Base-by-base conservation (phyloP, 2,888 invertebrate genomes). In the Choristoneura rosaceana region DNA sequence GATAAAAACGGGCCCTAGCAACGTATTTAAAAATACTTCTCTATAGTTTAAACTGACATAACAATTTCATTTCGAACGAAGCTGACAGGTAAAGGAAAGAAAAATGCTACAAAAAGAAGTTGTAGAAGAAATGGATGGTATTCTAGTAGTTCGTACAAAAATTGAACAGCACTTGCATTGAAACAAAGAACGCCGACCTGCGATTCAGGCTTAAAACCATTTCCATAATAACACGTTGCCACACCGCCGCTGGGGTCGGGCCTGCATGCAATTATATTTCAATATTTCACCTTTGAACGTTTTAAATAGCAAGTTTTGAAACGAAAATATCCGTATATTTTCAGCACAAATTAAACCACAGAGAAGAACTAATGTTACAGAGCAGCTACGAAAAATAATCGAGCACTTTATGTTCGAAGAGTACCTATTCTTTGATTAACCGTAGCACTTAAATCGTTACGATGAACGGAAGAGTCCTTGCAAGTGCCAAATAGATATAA, bases 221-320 rank as follows among this genome's bases (percentile, higher is more conserved):
- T 91, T 88, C 84, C 90, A 88, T 91, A 89, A 90, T 90, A 90
- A 88, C 84, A 89, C 80, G 86, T 84, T 87, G 81, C 81, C 76
- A 78, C 77, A 71, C 75, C 75, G 75, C 70, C 75, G 75, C 74
- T 69, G 76, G 70, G 71, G 70, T 76, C 76, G 73, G 77, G 77
- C 79, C 80, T 83, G 87, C 84, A 86, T 88, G 87, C 89, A 87
- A 87, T 89, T 90, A 87, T 88, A 85, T 86, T 89, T 88, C 88
- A 87, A 87, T 88, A 87, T 87, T 82, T 83, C 82, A 80, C 80
- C 81, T 81, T 78, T 81, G 74, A 63, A 55, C 67, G 65, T 61
- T 66, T 65, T 61, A 65, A 70, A 61, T 58, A 47, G 45, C 70
- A 55, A 70, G 73, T 70, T 61, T 52, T 68, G 34, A 61, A 66